Conservation (phyloP, 2,797 vertebrate species). For the Cossypha dichroa region DNA sequence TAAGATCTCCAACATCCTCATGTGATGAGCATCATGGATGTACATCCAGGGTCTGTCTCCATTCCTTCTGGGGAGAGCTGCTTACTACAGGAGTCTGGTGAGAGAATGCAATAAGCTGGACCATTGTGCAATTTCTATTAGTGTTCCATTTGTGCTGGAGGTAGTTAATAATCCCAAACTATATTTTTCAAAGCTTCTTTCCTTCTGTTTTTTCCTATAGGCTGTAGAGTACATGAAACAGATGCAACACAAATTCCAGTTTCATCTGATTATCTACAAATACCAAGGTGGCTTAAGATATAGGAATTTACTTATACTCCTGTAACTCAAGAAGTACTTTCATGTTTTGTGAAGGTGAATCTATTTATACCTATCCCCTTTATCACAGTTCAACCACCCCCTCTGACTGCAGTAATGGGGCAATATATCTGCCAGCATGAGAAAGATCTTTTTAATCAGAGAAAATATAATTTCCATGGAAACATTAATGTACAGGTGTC, state of each 20-base stretch:
- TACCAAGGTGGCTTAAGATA: not conserved
- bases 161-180: not conserved
- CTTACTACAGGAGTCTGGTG: not conserved
- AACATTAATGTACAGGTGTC: not conserved
- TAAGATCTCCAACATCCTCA: not conserved
- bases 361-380: not conserved
- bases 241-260: not conserved
- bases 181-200: not conserved
- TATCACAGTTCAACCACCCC: not conserved
- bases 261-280: not conserved
- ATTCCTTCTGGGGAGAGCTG: rapidly evolving
- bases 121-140: not conserved
- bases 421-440: not conserved
- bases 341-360: not conserved
- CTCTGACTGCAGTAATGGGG: not conserved
- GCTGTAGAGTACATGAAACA: not conserved
- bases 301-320: not conserved
- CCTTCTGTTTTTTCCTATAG: not conserved
- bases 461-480: not conserved
- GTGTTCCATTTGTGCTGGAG: not conserved
- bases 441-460: not conserved
- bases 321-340: not conserved
- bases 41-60: not conserved
- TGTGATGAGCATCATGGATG: not conserved
- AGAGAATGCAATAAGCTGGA: rapidly evolving